Evolutionary conservation across 2,888 invertebrate species (phyloP), one percentile per base, ranked within the genome.

Genomic region (Heteropelma amictum): DNA sequence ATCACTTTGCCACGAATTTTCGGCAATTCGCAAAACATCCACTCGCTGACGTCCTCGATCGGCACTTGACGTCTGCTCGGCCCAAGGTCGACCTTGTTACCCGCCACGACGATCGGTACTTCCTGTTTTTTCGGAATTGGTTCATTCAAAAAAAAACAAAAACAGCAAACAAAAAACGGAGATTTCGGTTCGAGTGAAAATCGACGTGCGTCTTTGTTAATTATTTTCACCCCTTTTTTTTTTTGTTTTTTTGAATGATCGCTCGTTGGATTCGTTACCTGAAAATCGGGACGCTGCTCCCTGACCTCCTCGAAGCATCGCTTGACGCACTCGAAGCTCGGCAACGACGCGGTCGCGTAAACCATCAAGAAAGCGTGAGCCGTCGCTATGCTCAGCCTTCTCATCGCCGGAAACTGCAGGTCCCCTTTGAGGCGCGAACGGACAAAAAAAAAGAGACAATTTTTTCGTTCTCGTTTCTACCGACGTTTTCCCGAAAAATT

Each of bases 331-430:
- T 92, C 92, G 86, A 95, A 95, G 69, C 94, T 95, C 56, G 93
- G 91, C 71, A 92, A 92, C 60, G 95, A 94, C 56, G 95, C 95
- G 49, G 95, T 93, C 58, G 95, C 93, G 89, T 96, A 97, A 17
- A 97, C 96, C 72, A 97, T 91, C 65, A 97, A 92, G 87, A 97
- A 97, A 64, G 96, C 97, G 88, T 96, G 95, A 35, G 96, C 96
- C 1, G 95, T 96, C 38, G 96, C 94, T 83, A 97, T 96, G 83
- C 95, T 95, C 77, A 97, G 91, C 64, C 96, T 91, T 77, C 96
- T 91, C 97, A 97, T 97, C 69, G 96, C 97, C 6, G 97, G 97
- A 89, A 97, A 97, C 87, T 95, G 95, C 89, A 95, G 93, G 87
- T 96, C 96, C 19, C 96, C 96, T 79, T 94, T 6, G 30, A 35